These are phyloP conservation scores for Ceyx melanurus DNA, from an alignment of 2,113 vertebrate genomes.

Conservation along the genomic window DNA sequence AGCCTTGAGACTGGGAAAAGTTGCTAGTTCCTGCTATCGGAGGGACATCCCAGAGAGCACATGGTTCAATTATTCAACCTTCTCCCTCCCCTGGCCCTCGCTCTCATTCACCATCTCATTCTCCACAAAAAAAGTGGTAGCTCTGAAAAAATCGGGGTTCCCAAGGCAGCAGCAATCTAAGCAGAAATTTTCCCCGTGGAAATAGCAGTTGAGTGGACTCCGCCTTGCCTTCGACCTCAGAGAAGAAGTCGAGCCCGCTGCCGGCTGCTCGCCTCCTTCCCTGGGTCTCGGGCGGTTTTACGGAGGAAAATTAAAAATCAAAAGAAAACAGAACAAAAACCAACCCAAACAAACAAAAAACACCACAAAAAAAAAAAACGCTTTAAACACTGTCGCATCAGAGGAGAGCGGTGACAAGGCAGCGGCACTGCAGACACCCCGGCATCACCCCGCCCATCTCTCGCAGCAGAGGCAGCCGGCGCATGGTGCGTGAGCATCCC, in stretches of 20 bases:
- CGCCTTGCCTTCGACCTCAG: neutral
- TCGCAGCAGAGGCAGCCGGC: neutral
- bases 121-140: neutral
- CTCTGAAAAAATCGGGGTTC: neutral
- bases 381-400: neutral
- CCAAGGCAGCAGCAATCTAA: neutral
- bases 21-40: conserved; percentile 53
- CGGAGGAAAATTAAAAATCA: neutral
- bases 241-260: neutral
- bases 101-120: neutral
- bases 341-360: no score
- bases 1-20: conserved; percentile 79
- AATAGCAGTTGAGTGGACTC: neutral
- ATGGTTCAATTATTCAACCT: conserved; percentile 53
- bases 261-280: neutral
- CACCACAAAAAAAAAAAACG: neutral
- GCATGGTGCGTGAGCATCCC: no score
- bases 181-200: neutral
- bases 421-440: neutral
- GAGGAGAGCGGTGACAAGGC: neutral
- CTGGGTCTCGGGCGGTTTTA: neutral
- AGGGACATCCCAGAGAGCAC: conserved; percentile 72
- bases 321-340: neutral
- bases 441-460: fast-evolving
- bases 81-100: neutral